phyloP scores from a whole-genome alignment of 2,888 invertebrate genomes.

The Scaptomyza parva region DNA sequence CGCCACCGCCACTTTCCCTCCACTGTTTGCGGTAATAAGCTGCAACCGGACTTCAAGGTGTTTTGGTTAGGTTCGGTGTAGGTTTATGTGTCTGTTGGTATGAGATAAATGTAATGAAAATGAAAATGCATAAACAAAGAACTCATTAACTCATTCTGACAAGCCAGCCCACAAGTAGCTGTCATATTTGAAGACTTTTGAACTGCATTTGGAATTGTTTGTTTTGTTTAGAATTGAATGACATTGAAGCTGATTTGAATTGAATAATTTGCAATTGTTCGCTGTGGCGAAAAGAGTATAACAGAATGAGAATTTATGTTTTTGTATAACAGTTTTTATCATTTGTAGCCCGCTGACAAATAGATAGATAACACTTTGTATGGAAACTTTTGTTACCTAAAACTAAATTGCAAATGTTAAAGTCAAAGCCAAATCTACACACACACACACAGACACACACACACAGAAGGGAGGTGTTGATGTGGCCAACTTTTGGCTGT shows the following conservation, averaged over 20 bases:
- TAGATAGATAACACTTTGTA: too few relatives aligned
- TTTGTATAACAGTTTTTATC: not conserved
- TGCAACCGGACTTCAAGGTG: slow-evolving; percentile 39
- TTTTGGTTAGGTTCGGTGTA: not conserved
- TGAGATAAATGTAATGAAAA: slow-evolving; percentile 58
- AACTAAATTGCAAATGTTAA: not conserved
- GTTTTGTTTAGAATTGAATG: too few relatives aligned
- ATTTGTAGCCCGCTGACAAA: too few relatives aligned
- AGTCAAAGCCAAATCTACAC: not conserved
- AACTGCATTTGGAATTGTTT: slow-evolving; percentile 16
- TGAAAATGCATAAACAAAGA: slow-evolving; percentile 56
- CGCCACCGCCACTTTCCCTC: slow-evolving; percentile 26
- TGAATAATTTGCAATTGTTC: not conserved
- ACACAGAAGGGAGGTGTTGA: not conserved
- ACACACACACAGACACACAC: not conserved
- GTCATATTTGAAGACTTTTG: slow-evolving; percentile 2
- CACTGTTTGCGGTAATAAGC: slow-evolving; percentile 66
- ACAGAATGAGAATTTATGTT: not conserved
- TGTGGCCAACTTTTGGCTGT: slow-evolving; percentile 3
- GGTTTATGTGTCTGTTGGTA: slow-evolving; percentile 53
- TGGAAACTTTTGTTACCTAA: not conserved
- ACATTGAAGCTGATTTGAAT: not conserved
- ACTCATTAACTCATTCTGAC: slow-evolving; percentile 56
- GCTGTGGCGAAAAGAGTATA: not conserved
- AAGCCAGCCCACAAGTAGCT: slow-evolving; percentile 1